A percentile compares a stretch with the other conserved stretches of the same genome.
phyloP scores from a whole-genome alignment of 2,113 vertebrate species.

The Brachypodius melanocephalos region DNA sequence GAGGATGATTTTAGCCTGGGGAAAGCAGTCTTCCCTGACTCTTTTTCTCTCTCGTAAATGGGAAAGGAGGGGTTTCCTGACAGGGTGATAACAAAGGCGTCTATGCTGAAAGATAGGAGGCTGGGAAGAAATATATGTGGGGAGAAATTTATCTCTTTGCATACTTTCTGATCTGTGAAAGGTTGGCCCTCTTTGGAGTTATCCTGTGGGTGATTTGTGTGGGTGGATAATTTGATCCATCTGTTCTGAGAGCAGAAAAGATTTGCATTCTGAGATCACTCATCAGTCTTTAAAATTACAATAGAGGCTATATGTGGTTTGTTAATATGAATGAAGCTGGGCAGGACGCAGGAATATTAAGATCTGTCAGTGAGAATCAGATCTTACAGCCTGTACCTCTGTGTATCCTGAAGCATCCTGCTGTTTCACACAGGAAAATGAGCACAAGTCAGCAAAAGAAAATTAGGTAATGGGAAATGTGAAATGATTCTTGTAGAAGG shows the following conservation, averaged over 20 bases:
- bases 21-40: constrained; percentile 14
- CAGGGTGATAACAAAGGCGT: not conserved
- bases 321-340: not conserved
- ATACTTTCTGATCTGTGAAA: not conserved
- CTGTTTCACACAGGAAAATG: not conserved
- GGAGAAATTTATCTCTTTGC: constrained; percentile 2
- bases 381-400: not conserved
- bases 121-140: not conserved
- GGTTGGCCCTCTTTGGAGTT: not conserved
- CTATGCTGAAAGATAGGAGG: not conserved
- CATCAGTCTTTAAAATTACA: constrained; percentile 23
- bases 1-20: not conserved
- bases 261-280: constrained; percentile 25
- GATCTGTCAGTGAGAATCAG: not conserved
- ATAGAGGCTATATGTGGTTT: not conserved
- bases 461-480: not conserved
- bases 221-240: not conserved
- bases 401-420: not conserved
- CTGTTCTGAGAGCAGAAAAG: not conserved
- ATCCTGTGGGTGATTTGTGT: not conserved
- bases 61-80: constrained; percentile 24
- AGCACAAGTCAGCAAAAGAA: not conserved
- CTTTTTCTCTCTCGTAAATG: not conserved
- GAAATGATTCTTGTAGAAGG: not conserved
- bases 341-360: not conserved